Evolutionary conservation across 2,888 invertebrate species (phyloP).

Genomic region (Axea sp.): DNA sequence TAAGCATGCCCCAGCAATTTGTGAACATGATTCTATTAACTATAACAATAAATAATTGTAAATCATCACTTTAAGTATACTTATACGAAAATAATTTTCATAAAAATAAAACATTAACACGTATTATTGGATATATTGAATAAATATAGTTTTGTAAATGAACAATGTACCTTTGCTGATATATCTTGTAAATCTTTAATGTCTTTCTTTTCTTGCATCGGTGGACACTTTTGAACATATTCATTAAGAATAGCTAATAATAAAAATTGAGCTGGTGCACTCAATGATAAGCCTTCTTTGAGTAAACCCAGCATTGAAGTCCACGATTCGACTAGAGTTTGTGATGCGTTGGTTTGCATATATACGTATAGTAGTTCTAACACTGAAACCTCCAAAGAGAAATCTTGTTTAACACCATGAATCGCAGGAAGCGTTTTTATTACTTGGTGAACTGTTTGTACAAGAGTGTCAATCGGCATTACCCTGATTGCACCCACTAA

Average conservation of each 20-base stretch:
- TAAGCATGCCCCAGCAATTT: conserved; percentile 92
- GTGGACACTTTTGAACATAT: conserved; percentile 89
- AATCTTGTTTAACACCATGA: conserved; percentile 82
- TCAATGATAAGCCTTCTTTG: conserved; percentile 86
- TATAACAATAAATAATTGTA: conserved; percentile 66
- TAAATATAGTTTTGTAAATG: not conserved
- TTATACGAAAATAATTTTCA: too few species aligned
- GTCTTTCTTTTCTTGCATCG: conserved; percentile 89
- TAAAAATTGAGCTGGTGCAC: conserved; percentile 89
- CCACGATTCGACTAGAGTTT: conserved; percentile 89
- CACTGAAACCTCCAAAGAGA: conserved; percentile 88
- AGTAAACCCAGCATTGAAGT: conserved; percentile 86
- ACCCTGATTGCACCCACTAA: conserved; percentile 89
- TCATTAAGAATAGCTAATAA: conserved; percentile 89
- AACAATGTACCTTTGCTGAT: conserved; percentile 82
- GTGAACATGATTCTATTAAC: conserved; percentile 89
- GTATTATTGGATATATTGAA: too few species aligned
- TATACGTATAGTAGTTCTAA: conserved; percentile 89
- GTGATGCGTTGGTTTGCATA: conserved; percentile 84
- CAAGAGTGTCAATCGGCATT: conserved; percentile 90
- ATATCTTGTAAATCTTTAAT: conserved; percentile 89
- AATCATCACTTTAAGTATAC: too few species aligned
- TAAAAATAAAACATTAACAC: too few species aligned
- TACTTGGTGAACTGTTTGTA: conserved; percentile 90
- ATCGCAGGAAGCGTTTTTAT: conserved; percentile 87